Base-by-base conservation (phyloP, 2,797 vertebrate genomes). In the Calcarius lapponicus region DNA sequence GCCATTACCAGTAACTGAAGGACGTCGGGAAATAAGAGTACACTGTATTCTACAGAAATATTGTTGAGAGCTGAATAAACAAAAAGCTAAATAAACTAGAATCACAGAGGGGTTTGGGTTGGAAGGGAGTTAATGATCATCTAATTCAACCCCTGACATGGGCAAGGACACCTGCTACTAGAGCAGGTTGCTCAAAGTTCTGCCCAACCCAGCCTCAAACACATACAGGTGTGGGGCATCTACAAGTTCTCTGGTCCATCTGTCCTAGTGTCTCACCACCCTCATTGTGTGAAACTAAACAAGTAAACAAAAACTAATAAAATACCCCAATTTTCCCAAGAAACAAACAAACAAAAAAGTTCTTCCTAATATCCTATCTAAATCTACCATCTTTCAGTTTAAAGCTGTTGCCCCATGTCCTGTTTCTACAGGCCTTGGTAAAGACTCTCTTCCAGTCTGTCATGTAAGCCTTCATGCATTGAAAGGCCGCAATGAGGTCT, bases 91-190 rank as follows among this genome's bases (percentile, higher is more conserved):
- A 66, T 48, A 34, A 66, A 36, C 5, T 57, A 57, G 31, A 73
- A 43, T 11, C 8, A 9, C 5, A 38, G 7, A 65, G 16, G 11
- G 6, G 2, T 45, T 82, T 86, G 3, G 2, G 2, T 62, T 75
- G 17, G 25, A 71, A 67, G 2, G 2, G 7, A 15, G 3, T 66
- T 67, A 82, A 42, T 67, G n/a, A 25, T 62, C 4, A 9, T 22
- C 7, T 42, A 45, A 13, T 40, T 51, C 20, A 58, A 17, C 2
- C 5, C 6, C 19, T 48, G 22, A 20, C 13, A 10, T 0, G 0
- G 8, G 3, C 18, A 80, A 40, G 6, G 11, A 29, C 6, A 17
- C 3, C 3, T 60, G 32, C 17, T 10, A 47, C n/a, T 50, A 38
- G 17, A 56, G 25, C 7, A 42, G 36, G 21, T 38, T 62, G 10